Evolutionary conservation across 1,140 invertebrate genomes (phyloP).

Genomic region (Lepidurus packardi): DNA sequence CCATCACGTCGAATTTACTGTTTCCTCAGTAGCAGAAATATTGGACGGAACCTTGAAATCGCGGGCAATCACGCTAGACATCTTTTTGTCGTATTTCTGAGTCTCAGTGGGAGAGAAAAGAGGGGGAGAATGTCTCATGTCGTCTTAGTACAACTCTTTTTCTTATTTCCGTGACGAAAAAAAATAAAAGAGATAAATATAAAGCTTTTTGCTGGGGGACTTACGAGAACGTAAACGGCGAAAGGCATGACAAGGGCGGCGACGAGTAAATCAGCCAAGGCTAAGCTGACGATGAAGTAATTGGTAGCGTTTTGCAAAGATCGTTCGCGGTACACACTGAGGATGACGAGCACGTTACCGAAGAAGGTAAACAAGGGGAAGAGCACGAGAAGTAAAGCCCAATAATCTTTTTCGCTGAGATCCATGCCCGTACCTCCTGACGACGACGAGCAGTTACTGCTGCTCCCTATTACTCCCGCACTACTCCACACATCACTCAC

Average conservation of each 20-base stretch:
- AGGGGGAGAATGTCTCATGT: too few relatives aligned
- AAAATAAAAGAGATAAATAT: too few relatives aligned
- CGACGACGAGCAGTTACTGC: neutral
- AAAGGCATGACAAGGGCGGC: conserved; percentile 97
- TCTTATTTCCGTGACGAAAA: too few relatives aligned
- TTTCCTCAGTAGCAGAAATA: too few relatives aligned
- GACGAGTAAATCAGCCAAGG: conserved; percentile 93
- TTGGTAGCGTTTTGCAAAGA: conserved; percentile 91
- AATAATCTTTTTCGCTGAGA: conserved; percentile 52
- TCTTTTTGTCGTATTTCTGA: too few relatives aligned
- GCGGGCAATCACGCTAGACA: too few relatives aligned
- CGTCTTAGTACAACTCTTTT: too few relatives aligned
- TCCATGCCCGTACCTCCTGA: conserved; percentile 19
- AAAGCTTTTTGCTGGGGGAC: too few relatives aligned
- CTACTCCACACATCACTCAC: conserved; percentile 8
- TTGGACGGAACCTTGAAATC: too few relatives aligned
- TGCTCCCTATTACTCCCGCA: neutral
- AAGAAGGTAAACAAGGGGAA: conserved; percentile 91
- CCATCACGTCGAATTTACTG: too few relatives aligned
- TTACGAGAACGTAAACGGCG: conserved; percentile 90
- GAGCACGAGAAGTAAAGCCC: conserved; percentile 76
- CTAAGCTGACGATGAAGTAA: conserved; percentile 92
- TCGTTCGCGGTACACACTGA: conserved; percentile 83
- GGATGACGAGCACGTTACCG: conserved; percentile 92
- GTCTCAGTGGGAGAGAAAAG: too few relatives aligned